Conservation (phyloP, 2,797 vertebrate genomes). For the Bryconaethiops microstoma region DNA sequence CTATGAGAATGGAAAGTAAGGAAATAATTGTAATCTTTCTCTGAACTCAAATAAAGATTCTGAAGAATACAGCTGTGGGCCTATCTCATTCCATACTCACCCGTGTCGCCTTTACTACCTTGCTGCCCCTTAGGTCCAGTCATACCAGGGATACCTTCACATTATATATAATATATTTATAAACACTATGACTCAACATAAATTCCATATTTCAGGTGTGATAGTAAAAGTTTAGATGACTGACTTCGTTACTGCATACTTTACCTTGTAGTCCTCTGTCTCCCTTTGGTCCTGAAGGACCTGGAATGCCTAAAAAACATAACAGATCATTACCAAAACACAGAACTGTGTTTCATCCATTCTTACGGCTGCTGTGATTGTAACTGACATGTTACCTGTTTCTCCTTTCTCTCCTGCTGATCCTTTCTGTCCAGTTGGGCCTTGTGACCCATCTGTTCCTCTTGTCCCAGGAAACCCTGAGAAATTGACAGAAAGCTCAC, state of each 20-base stretch:
- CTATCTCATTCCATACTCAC: constrained; percentile 22
- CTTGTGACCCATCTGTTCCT: constrained; percentile 10
- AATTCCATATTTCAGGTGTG: neutral
- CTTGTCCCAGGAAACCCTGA: constrained; percentile 39
- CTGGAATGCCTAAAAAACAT: constrained; percentile 29
- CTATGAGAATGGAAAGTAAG: neutral
- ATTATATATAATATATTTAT: neutral
- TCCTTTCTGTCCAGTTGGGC: constrained; percentile 47
- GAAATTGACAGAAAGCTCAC: neutral
- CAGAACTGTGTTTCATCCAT: neutral
- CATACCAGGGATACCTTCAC: constrained; percentile 9
- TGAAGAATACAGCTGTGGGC: too few species aligned
- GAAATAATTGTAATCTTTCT: neutral
- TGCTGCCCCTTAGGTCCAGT: constrained; percentile 17
- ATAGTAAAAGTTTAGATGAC: neutral
- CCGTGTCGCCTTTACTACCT: constrained; percentile 45
- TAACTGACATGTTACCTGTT: constrained; percentile 15
- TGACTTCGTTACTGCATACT: neutral
- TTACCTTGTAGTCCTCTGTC: constrained; percentile 37
- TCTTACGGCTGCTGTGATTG: neutral
- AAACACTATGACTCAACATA: neutral
- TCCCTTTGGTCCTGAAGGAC: constrained; percentile 44
- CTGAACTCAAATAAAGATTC: neutral
- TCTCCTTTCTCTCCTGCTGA: constrained; percentile 49
- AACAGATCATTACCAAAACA: neutral